These are phyloP conservation scores for Leptosomus discolor DNA, from an alignment of 2,113 vertebrate species.

Conservation along the genomic window DNA sequence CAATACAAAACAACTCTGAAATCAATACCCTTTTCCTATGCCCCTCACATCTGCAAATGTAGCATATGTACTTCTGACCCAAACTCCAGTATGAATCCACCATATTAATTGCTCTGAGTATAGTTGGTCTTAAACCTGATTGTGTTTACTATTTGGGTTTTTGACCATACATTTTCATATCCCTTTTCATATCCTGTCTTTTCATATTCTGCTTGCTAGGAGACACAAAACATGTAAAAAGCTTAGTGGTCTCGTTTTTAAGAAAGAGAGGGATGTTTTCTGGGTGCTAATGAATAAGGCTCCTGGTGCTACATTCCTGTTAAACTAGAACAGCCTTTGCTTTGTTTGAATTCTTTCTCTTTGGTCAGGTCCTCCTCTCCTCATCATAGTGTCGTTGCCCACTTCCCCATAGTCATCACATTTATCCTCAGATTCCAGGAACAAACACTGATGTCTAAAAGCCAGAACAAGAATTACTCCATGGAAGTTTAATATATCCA, in stretches of 20 bases:
- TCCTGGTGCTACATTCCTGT: not conserved
- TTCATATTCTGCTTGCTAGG: not conserved
- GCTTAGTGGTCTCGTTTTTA: not conserved
- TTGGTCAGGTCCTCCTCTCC: not conserved
- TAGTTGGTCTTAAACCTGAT: not conserved
- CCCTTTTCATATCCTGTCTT: not conserved
- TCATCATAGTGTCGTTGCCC: rapidly evolving
- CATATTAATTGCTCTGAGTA: not conserved
- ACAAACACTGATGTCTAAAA: rapidly evolving
- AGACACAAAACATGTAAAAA: not conserved
- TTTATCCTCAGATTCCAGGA: not conserved
- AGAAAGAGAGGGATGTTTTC: not conserved
- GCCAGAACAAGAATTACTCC: not conserved
- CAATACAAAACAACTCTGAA: not conserved
- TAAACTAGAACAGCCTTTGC: not conserved
- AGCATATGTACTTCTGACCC: not conserved
- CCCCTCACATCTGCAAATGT: not conserved
- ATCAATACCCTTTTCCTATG: not conserved
- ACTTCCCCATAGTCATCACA: not conserved
- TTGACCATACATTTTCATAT: not conserved
- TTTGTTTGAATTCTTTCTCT: not conserved
- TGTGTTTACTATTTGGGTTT: not conserved
- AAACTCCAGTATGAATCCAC: not conserved
- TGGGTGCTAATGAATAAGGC: not conserved
- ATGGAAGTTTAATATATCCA: not conserved